phyloP scores from a whole-genome alignment of 2,113 vertebrate genomes.

The Synchiropus splendidus region DNA sequence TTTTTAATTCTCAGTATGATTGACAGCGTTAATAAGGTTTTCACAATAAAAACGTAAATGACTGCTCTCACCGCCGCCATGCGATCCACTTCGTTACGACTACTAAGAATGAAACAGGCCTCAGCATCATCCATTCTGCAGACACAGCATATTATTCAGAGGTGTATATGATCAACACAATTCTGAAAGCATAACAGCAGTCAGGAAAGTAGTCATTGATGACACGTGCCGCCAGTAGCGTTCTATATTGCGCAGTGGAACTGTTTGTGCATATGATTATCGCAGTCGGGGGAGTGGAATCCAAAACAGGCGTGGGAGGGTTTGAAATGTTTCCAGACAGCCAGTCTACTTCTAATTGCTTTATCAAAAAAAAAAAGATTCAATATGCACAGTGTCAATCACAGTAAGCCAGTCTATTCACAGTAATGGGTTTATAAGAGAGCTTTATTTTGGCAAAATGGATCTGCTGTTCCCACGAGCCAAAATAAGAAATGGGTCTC shows the following conservation, averaged over 20 bases:
- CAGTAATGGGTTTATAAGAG: no score
- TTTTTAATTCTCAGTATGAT: not conserved
- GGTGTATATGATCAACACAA: no score
- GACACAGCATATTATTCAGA: no score
- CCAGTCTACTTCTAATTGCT: conserved; percentile 19
- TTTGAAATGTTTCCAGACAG: conserved; percentile 29
- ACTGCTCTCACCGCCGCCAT: conserved; percentile 81
- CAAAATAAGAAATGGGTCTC: no score
- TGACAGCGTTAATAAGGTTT: no score
- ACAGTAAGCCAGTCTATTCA: no score
- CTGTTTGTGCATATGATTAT: conserved; percentile 41
- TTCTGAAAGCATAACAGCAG: no score
- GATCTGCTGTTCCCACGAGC: no score
- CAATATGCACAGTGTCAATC: not conserved
- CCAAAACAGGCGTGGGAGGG: conserved; percentile 51
- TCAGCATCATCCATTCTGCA: conserved; percentile 95
- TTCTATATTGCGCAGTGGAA: conserved; percentile 6
- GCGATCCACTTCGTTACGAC: conserved; percentile 90
- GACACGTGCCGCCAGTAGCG: no score
- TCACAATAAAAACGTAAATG: not conserved
- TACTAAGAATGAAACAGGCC: conserved; percentile 96
- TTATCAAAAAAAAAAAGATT: conserved; percentile 1
- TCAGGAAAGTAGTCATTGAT: no score
- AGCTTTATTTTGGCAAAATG: no score
- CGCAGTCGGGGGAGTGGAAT: conserved; percentile 26